Conservation (phyloP, 2,888 invertebrate genomes). For the Tanypteryx hageni region DNA sequence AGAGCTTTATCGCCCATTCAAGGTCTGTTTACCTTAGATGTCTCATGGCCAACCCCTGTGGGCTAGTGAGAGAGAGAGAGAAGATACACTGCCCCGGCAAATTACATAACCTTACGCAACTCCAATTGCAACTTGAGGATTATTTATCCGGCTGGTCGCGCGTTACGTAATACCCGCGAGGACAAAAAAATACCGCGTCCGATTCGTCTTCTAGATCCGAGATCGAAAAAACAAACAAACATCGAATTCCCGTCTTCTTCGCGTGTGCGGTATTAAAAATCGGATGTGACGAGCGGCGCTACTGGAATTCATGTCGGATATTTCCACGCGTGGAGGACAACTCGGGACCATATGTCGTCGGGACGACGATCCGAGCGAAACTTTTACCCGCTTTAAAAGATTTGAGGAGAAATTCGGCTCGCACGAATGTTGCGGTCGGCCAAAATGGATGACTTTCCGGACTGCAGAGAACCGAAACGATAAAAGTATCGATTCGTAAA, state of each 20-base stretch:
- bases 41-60: background rate
- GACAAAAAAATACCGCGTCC: background rate
- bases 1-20: background rate
- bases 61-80: background rate
- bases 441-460: too few species aligned
- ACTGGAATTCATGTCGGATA: too few species aligned
- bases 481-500: too few species aligned
- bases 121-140: background rate
- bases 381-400: too few species aligned
- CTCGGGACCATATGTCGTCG: too few species aligned
- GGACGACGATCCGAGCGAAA: too few species aligned
- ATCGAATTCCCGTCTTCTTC: background rate
- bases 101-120: conserved; percentile 14
- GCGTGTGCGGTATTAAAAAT: too few species aligned
- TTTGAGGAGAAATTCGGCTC: too few species aligned
- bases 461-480: too few species aligned
- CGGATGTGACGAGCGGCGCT: too few species aligned
- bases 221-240: background rate
- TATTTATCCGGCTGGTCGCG: background rate
- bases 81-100: background rate
- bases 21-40: conserved; percentile 32
- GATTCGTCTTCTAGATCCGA: background rate
- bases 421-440: too few species aligned
- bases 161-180: background rate
- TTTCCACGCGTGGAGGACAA: too few species aligned